Conservation (phyloP, 2,797 vertebrate species). For the Phalloptychus januarius region DNA sequence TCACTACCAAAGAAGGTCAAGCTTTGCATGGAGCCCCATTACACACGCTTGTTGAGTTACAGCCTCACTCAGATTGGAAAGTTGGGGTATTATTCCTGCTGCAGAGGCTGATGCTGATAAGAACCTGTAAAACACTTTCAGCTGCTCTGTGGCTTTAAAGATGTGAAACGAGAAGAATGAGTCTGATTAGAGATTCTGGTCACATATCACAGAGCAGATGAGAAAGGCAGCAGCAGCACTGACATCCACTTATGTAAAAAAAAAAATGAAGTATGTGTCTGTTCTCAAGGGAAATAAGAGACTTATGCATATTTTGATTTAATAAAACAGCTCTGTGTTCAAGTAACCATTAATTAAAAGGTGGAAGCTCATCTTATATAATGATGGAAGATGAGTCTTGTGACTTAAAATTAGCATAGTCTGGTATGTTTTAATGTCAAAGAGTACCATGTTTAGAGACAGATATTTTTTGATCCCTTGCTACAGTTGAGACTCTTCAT, state of each 20-base stretch:
- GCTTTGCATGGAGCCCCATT: neutral
- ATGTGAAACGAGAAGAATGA: slow-evolving; percentile 38
- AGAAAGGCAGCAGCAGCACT: slow-evolving; percentile 12
- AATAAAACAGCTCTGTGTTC: neutral
- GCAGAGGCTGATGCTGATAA: slow-evolving; percentile 26
- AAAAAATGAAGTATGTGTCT: slow-evolving; percentile 13
- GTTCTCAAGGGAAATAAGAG: slow-evolving; percentile 14
- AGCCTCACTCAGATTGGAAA: neutral
- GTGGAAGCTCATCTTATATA: too few relatives aligned
- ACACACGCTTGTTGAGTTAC: neutral
- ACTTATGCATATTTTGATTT: slow-evolving; percentile 16
- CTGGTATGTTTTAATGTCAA: neutral
- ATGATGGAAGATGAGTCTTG: slow-evolving; percentile 1
- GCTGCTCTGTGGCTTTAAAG: slow-evolving; percentile 37
- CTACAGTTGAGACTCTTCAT: neutral
- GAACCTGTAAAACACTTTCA: slow-evolving; percentile 41
- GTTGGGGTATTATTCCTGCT: slow-evolving; percentile 34
- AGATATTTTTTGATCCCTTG: neutral
- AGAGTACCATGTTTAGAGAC: neutral
- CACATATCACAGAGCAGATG: slow-evolving; percentile 23
- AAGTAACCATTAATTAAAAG: neutral
- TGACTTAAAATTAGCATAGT: slow-evolving; percentile 2
- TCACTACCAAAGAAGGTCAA: neutral
- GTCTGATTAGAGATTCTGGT: slow-evolving; percentile 27
- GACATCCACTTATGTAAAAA: slow-evolving; percentile 8